Evolutionary conservation across 2,888 invertebrate genomes (phyloP).

Genomic region (Tiliacea citrago): DNA sequence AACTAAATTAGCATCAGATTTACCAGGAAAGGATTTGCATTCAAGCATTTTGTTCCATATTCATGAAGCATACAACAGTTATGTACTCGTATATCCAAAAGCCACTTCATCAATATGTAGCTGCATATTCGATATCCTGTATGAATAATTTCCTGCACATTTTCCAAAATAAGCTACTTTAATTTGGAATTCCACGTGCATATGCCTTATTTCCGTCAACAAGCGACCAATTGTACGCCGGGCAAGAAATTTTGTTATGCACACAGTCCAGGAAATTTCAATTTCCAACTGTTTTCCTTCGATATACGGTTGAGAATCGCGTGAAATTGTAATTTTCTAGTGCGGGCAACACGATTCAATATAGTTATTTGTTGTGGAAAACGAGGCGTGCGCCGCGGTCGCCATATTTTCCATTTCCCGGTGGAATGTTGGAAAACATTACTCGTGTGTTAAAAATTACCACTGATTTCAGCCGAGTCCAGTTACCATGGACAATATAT

Average conservation of each 20-base stretch:
- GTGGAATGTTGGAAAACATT: conserved; percentile 60
- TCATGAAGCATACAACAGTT: conserved; percentile 17
- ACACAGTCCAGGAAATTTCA: conserved; percentile 21
- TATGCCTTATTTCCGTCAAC: conserved; percentile 75
- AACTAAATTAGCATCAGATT: conserved; percentile 15
- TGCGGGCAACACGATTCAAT: conserved; percentile 62
- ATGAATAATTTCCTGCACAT: conserved; percentile 62
- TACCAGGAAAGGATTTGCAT: conserved; percentile 23
- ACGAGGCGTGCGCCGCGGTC: conserved; percentile 67
- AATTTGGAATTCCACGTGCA: conserved; percentile 70
- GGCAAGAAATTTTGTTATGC: conserved; percentile 64
- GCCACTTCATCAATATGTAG: conserved; percentile 42
- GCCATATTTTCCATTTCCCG: conserved; percentile 74
- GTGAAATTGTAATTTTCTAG: conserved; percentile 47
- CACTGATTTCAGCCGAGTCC: conserved; percentile 38
- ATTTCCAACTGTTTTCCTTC: conserved; percentile 46
- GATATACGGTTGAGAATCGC: conserved; percentile 55
- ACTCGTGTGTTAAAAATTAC: conserved; percentile 65
- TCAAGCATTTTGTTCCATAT: conserved; percentile 24
- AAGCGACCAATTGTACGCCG: conserved; percentile 65
- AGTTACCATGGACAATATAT: conserved; percentile 36
- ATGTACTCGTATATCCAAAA: conserved; percentile 10
- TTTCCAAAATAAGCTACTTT: conserved; percentile 64
- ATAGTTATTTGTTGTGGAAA: conserved; percentile 73
- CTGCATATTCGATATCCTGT: conserved; percentile 47